These are phyloP conservation scores for Argyra leucocephala DNA, from an alignment of 2,888 invertebrate genomes.

Conservation along the genomic window DNA sequence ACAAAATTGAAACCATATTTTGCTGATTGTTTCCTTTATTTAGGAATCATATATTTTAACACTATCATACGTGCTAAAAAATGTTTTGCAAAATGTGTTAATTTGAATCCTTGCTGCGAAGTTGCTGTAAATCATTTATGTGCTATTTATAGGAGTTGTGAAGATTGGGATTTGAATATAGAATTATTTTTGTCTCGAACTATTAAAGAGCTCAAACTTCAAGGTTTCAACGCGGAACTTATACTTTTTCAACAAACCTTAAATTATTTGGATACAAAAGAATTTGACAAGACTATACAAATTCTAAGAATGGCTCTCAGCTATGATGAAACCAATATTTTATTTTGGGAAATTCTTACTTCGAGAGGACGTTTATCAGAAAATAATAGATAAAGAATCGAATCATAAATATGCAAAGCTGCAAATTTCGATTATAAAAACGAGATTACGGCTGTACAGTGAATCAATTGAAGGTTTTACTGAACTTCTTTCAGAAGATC, in stretches of 20 bases:
- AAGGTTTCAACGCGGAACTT: constrained; percentile 62
- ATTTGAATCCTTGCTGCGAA: constrained; percentile 57
- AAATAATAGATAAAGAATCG: constrained; percentile 58
- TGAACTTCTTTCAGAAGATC: constrained; percentile 48
- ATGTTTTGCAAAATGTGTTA: constrained; percentile 76
- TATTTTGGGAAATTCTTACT: constrained; percentile 80
- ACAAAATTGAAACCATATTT: constrained; percentile 65
- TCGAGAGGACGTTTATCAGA: constrained; percentile 74
- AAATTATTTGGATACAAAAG: constrained; percentile 62
- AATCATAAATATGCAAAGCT: constrained; percentile 60
- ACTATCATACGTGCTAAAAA: constrained; percentile 61
- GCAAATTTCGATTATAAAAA: constrained; percentile 66
- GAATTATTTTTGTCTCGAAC: too few relatives aligned
- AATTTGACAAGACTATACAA: constrained; percentile 64
- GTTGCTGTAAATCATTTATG: constrained; percentile 65
- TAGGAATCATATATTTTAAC: constrained; percentile 65
- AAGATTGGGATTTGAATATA: too few relatives aligned
- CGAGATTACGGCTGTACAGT: constrained; percentile 46
- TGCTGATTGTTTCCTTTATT: constrained; percentile 60
- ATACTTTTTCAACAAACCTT: constrained; percentile 76
- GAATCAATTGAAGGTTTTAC: constrained; percentile 65
- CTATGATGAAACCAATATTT: constrained; percentile 58
- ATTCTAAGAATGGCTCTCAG: constrained; percentile 65
- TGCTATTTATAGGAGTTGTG: constrained; percentile 59
- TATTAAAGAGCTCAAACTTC: too few relatives aligned